Conservation (phyloP, 2,888 invertebrate species). For the Gnatocerus cornutus region DNA sequence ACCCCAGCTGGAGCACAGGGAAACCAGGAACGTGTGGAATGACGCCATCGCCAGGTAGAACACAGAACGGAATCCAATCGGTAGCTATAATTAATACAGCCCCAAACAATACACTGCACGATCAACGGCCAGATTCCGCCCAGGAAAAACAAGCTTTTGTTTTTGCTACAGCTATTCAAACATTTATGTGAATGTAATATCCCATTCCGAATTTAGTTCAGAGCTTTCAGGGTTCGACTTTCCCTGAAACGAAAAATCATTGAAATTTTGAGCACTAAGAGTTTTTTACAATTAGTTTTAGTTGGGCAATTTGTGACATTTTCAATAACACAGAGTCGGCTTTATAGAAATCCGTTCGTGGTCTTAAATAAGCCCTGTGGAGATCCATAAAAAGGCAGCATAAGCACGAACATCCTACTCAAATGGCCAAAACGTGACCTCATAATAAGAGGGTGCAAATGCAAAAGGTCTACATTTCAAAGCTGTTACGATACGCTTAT, state of each 20-base stretch:
- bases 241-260: not conserved
- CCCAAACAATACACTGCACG: conserved; percentile 65
- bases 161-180: conserved; percentile 52
- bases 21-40: conserved; percentile 65
- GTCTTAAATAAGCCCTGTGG: not conserved
- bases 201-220: conserved; percentile 26
- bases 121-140: conserved; percentile 66
- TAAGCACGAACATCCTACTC: conserved; percentile 37
- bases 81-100: conserved; percentile 69
- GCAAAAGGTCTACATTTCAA: conserved; percentile 13
- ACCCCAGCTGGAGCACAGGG: conserved; percentile 52
- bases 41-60: conserved; percentile 66
- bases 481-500: conserved; percentile 10
- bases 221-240: conserved; percentile 1
- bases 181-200: conserved; percentile 51
- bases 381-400: conserved; percentile 45
- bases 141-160: conserved; percentile 58
- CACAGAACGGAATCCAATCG: conserved; percentile 68
- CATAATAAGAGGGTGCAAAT: conserved; percentile 39
- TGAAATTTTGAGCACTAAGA: not conserved
- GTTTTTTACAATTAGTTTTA: too few species aligned
- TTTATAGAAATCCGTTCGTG: conserved; percentile 11
- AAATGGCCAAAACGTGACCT: conserved; percentile 45
- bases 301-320: too few species aligned
- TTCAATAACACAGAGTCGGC: not conserved